Base-by-base conservation (phyloP, 2,888 invertebrate species). In the Prosopocoilus inquinatus region DNA sequence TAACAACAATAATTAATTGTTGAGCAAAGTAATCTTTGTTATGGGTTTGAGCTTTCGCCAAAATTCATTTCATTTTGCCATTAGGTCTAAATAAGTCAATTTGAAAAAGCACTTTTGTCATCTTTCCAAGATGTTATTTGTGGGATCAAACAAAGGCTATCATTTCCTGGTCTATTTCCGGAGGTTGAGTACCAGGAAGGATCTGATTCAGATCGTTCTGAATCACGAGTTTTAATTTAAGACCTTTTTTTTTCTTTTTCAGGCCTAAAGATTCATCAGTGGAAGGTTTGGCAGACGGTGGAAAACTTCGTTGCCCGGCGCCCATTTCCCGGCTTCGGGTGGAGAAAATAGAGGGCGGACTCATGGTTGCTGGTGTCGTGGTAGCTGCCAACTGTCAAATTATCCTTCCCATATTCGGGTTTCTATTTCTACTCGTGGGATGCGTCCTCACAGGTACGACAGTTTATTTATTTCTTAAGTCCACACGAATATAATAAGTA, bases 301-400 rank as follows among this genome's bases (percentile, higher is more conserved):
- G 72, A 13, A 72, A 70, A 57, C 80, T 72, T 54, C 76, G 81
- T 70, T 87, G 87, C 73, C 86, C 87, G 51, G 82, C 86, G 39
- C 85, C 86, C 48, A 84, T 87, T 70, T 85, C 87, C 53, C 81
- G 87, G 52, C 79, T 87, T 50, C 82, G 87, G 61, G 87, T 89
- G 62, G 89, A 89, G 77, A 88, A 88, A 75, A 87, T 88, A 74
- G 88, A 89, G 71, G 88, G 88, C 47, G 89, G 89, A 16, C 79
- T 90, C 55, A 86, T 88, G 74, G 88, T 89, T 41, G 88, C 89
- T 9, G 89, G 89, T 2, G 87, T 89, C 50, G 87, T 88, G 12
- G 85, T 89, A 41, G 88, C 88, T 35, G 88, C 88, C 63, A 89
- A 88, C 77, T 90, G 89, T 73, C 89, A 89, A 75, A 85, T 89